Percentiles rank a stretch among this genome's conserved stretches.
phyloP scores from a whole-genome alignment of 2,113 vertebrate species.

The Glaucidium brasilianum region DNA sequence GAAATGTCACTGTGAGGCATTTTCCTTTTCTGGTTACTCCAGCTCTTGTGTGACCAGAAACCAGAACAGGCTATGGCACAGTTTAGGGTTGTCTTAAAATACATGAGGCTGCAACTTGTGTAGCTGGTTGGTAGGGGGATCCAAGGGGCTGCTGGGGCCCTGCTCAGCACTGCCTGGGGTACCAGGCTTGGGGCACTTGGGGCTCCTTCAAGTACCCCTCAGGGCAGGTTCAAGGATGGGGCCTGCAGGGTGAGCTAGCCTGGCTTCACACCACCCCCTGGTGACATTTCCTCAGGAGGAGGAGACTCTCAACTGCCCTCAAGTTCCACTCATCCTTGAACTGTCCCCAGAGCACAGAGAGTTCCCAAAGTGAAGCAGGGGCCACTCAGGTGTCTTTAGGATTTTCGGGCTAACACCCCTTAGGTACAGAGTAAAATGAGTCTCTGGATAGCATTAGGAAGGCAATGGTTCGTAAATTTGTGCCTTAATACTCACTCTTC shows the following conservation, averaged over 20 bases:
- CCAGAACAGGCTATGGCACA: background rate
- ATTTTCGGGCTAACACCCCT: background rate
- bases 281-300: background rate
- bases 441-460: background rate
- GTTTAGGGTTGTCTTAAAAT: background rate
- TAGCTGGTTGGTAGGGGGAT: background rate
- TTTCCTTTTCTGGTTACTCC: background rate
- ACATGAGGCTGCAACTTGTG: background rate
- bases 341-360: background rate
- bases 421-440: accelerated
- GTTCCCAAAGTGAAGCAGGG: background rate
- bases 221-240: background rate
- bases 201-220: background rate
- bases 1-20: background rate
- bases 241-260: background rate
- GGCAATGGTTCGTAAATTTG: background rate
- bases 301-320: background rate
- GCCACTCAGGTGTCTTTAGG: accelerated
- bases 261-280: background rate
- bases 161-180: background rate
- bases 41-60: background rate
- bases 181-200: accelerated
- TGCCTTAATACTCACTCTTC: background rate
- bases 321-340: background rate
- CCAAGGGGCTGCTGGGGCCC: background rate